Evolutionary conservation across 2,113 vertebrate species (phyloP), one percentile per base, ranked within the genome.

Genomic region (Cryptomyrus ogoouensis): DNA sequence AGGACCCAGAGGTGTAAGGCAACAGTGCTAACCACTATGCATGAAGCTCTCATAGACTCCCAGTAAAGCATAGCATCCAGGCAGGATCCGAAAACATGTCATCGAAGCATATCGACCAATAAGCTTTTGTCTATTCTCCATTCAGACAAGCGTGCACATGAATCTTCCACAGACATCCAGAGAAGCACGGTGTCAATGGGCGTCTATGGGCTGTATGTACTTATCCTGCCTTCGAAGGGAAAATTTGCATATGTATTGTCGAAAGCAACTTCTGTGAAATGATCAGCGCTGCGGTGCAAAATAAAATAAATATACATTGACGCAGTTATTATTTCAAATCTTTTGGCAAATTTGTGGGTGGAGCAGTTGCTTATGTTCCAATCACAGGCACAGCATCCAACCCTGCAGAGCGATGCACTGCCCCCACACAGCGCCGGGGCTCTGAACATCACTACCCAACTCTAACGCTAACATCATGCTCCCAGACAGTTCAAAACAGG

Each of bases 331-430:
- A n/a, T 62, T 62, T 62, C 7, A n/a, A n/a, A 9, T 62, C 56
- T 62, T n/a, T 62, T n/a, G 56, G 21, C 56, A 3, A 62, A 62
- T 3, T 62, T n/a, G 56, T 62, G 24, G 56, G 56, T 62, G 56
- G 56, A 62, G 56, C 24, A 9, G 8, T n/a, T n/a, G 56, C 24
- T 62, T 62, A 9, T 62, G 24, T 62, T 62, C 56, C 24, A 62
- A 10, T 66, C 24, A 27, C 62, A 27, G n/a, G 62, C 62, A 27
- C 62, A 27, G 62, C 62, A 66, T 66, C 10, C n/a, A 70, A 70
- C 27, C n/a, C 27, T 13, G 62, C 0, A 9, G n/a, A 13, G 56
- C 24, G 7, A 3, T 2, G 0, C 1, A 1, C 9, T 0, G 10
- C n/a, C n/a, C n/a, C 24, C 9, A 66, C 62, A 70, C n/a, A 31